phyloP scores from a whole-genome alignment of 2,797 vertebrate genomes.

The Eulemur albifrons region DNA sequence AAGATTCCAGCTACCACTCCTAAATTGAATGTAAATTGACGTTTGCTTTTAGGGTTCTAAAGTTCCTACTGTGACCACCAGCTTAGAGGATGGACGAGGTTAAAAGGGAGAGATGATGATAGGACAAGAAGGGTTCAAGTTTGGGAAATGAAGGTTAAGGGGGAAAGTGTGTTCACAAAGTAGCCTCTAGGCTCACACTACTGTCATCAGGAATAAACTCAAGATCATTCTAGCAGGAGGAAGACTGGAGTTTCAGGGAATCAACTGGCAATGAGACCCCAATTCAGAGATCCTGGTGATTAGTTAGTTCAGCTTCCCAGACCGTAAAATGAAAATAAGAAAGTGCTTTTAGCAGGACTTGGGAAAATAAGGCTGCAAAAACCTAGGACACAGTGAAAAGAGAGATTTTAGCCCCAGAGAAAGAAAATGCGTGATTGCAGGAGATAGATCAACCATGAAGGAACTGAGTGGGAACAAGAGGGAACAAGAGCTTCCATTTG shows the following conservation, averaged over 20 bases:
- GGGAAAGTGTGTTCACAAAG: background rate
- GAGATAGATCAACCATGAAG: background rate
- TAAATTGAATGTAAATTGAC: background rate
- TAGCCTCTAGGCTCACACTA: background rate
- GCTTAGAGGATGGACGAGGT: background rate
- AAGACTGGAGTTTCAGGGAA: background rate
- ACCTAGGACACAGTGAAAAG: background rate
- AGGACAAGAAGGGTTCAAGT: background rate
- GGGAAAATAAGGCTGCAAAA: background rate
- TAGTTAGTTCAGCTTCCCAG: background rate
- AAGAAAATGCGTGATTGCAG: background rate
- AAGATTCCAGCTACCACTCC: background rate
- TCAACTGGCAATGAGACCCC: background rate
- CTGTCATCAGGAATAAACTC: background rate
- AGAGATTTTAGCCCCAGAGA: background rate
- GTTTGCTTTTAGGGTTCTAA: background rate
- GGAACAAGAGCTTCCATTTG: background rate
- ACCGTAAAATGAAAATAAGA: background rate
- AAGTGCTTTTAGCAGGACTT: background rate
- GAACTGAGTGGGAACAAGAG: background rate
- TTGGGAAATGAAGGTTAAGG: background rate
- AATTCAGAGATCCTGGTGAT: background rate
- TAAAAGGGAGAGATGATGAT: background rate
- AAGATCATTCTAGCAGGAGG: background rate
- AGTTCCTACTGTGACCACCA: background rate